Evolutionary conservation across 2,888 invertebrate genomes (phyloP).

Genomic region (Salpingus planirostris): DNA sequence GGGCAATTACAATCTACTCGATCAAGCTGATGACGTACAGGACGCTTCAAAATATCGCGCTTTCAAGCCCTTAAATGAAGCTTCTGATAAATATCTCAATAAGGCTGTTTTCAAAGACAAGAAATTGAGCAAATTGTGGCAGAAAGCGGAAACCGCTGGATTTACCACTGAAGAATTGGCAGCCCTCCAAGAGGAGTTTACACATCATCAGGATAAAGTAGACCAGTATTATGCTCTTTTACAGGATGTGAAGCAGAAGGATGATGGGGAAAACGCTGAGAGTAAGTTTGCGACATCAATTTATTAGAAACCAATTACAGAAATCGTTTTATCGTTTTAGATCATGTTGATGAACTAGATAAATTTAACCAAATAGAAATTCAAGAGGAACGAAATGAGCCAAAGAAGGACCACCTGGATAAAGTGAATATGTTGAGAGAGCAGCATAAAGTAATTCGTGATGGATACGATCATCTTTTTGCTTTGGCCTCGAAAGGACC

Average conservation of each 20-base stretch:
- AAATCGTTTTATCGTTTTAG: slow-evolving; percentile 37
- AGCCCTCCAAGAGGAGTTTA: slow-evolving; percentile 79
- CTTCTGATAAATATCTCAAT: slow-evolving; percentile 54
- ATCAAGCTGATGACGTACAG: slow-evolving; percentile 66
- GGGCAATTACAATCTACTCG: slow-evolving; percentile 69
- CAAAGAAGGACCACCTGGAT: slow-evolving; percentile 54
- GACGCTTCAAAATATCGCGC: slow-evolving; percentile 50
- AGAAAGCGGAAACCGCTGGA: slow-evolving; percentile 80
- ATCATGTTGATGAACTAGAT: slow-evolving; percentile 63
- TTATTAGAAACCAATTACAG: neutral
- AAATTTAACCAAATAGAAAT: slow-evolving; percentile 60
- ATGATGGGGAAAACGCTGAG: slow-evolving; percentile 53
- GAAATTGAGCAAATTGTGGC: slow-evolving; percentile 82
- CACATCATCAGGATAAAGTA: slow-evolving; percentile 86
- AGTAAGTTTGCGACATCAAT: slow-evolving; percentile 45
- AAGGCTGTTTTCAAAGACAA: slow-evolving; percentile 82
- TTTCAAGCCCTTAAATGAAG: slow-evolving; percentile 44
- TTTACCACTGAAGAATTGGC: slow-evolving; percentile 76
- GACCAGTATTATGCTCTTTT: slow-evolving; percentile 80
- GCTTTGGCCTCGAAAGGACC: slow-evolving; percentile 68
- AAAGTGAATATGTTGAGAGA: slow-evolving; percentile 65
- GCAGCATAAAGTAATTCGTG: slow-evolving; percentile 65
- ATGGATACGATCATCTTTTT: slow-evolving; percentile 69
- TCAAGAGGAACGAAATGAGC: slow-evolving; percentile 47
- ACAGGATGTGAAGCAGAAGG: slow-evolving; percentile 54